phyloP scores from a whole-genome alignment of 2,888 invertebrate species.

The Blomia tropicalis region DNA sequence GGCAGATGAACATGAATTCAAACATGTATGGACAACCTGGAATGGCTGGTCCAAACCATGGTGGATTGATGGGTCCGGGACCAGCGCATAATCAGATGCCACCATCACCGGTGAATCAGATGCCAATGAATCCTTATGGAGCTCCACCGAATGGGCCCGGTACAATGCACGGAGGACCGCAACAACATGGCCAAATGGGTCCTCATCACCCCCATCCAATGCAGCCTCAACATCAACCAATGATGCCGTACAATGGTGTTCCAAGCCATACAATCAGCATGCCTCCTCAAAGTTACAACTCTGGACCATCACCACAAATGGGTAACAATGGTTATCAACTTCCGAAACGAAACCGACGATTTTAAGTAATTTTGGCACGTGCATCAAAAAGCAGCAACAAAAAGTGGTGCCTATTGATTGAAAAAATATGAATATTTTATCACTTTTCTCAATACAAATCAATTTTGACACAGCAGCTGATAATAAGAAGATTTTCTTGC shows the following conservation, averaged over 20 bases:
- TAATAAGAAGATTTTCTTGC: too few species aligned
- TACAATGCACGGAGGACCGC: not conserved
- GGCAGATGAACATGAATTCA: constrained; percentile 4
- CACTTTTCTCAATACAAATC: too few species aligned
- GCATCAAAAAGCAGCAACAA: too few species aligned
- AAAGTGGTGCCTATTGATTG: too few species aligned
- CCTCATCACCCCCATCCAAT: constrained; percentile 13
- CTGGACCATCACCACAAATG: not conserved
- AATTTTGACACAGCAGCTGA: too few species aligned
- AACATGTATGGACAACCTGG: not conserved
- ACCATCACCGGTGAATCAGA: not conserved
- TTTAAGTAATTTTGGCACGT: not conserved
- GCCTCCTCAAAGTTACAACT: constrained; percentile 1
- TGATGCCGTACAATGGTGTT: constrained; percentile 8
- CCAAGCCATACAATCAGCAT: constrained; percentile 7
- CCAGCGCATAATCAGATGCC: not conserved
- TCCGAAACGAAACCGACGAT: constrained; percentile 14
- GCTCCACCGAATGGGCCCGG: not conserved
- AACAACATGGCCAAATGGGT: not conserved
- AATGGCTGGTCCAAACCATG: not conserved
- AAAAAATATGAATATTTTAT: too few species aligned
- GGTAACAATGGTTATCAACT: not conserved
- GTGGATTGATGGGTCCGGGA: not conserved
- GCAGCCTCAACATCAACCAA: constrained; percentile 4
- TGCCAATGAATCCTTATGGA: constrained; percentile 1